Evolutionary conservation across 2,797 vertebrate genomes (phyloP), one percentile per base, ranked within the genome.

Genomic region (Myripristis jacobus): DNA sequence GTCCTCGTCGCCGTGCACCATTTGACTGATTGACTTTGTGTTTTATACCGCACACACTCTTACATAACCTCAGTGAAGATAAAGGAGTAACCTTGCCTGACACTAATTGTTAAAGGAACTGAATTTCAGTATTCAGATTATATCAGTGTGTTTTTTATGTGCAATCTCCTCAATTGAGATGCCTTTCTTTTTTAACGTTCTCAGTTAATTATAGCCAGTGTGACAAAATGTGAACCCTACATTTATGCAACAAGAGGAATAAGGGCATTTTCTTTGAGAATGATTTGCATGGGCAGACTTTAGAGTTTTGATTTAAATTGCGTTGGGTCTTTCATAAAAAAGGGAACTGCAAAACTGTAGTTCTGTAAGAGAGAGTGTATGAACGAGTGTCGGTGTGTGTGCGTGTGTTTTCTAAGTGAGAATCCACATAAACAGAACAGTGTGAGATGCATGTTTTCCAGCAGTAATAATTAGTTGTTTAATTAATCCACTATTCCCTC

Each of bases 131-230:
- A 36, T 36, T 36, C 34, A 36, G 34, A 10, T 2, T 36, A 36
- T 36, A 11, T 36, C 34, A 36, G 9, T 36, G 9, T 36, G 9
- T 36, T 67, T n/a, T n/a, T n/a, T n/a, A n/a, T n/a, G n/a, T n/a
- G n/a, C n/a, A n/a, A n/a, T n/a, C n/a, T n/a, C n/a, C n/a, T 67
- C n/a, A 55, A 31, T 29, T 31, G 10, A 22, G 62, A 44, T 55
- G 25, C 50, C 43, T 24, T 64, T 24, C 53, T 64, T 1, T 57
- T 64, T 57, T 56, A 57, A 31, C n/a, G 63, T 27, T 50, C 24
- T 56, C 22, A 29, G 60, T n/a, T n/a, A n/a, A n/a, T n/a, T n/a
- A n/a, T n/a, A n/a, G n/a, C n/a, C n/a, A n/a, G n/a, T n/a, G n/a
- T n/a, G n/a, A n/a, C n/a, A n/a, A n/a, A n/a, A n/a, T n/a, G n/a